Evolutionary conservation across 2,888 invertebrate species (phyloP), one percentile per base, ranked within the genome.

Genomic region (Xylota sylvarum): DNA sequence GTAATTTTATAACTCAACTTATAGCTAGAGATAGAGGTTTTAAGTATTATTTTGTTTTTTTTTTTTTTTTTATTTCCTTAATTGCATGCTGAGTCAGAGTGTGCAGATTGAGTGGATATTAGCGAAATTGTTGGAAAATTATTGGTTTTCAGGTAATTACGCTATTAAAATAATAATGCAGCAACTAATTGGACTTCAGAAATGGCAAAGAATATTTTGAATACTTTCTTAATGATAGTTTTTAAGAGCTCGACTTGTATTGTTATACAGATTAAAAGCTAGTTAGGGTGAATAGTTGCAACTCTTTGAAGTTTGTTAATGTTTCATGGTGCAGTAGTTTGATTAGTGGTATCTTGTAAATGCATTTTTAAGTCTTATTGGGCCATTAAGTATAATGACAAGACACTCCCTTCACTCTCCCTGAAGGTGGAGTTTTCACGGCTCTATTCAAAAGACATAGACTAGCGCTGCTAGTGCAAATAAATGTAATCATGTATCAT

Each of bases 101-200:
- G 48, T 27, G 32, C 17, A 46, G 55, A 48, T 14, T 23, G 35
- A 32, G 14, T 17, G 6, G n/a, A 58, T 65, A 56, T 56, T 56
- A 60, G 27, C 19, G n/a, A 37, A 70, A 79, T 64, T 64, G 62
- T 48, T 64, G 62, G 37, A 46, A 69, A 70, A 79, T 79, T 55
- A 72, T 79, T 35, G 46, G 55, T 35, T 72, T 35, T 30, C 27
- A 27, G 14, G 46, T 64, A 64, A 64, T 70, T 70, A 37, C 46
- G 55, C 64, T 48, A 56, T 62, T 70, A 56, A 64, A 79, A 64
- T 72, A 72, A 79, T 70, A 48, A 64, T 46, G 43, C 32, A n/a
- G n/a, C 14, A 9, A 14, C 14, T 32, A 43, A 37, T 55, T 74
- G 55, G 70, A 23, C 10, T 58, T 37, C 12, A n/a, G 58, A 58